phyloP scores from a whole-genome alignment of 2,888 invertebrate species.

The Caradrina kadenii region DNA sequence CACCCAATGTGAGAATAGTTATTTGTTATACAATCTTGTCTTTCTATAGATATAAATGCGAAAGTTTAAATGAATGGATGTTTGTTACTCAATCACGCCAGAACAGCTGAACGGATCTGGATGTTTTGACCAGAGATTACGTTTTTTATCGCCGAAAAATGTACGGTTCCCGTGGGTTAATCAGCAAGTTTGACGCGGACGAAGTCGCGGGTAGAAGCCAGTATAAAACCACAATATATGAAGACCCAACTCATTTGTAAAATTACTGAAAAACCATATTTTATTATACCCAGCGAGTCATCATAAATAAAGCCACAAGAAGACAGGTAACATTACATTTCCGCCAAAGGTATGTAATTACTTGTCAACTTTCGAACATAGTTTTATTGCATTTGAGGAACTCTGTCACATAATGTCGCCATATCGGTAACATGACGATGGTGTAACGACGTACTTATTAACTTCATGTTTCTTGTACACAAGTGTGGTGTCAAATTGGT shows the following conservation, averaged over 20 bases:
- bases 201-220: too few species aligned
- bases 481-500: conserved; percentile 67
- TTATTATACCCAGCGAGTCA: neutral
- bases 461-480: conserved; percentile 65
- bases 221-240: neutral
- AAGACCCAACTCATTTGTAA: neutral
- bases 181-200: too few species aligned
- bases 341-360: conserved; percentile 24
- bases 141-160: too few species aligned
- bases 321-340: conserved; percentile 25
- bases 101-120: too few species aligned
- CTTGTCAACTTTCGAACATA: conserved; percentile 40
- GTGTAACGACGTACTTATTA: conserved; percentile 52
- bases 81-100: too few species aligned
- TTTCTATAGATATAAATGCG: too few species aligned
- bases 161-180: too few species aligned
- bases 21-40: neutral
- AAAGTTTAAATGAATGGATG: too few species aligned
- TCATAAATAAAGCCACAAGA: conserved; percentile 8
- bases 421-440: conserved; percentile 56
- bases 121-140: too few species aligned
- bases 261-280: neutral
- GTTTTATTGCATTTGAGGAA: conserved; percentile 41
- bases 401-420: conserved; percentile 55
- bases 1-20: neutral